phyloP scores from a whole-genome alignment of 1,140 invertebrate species.

The Drosophila serrata region DNA sequence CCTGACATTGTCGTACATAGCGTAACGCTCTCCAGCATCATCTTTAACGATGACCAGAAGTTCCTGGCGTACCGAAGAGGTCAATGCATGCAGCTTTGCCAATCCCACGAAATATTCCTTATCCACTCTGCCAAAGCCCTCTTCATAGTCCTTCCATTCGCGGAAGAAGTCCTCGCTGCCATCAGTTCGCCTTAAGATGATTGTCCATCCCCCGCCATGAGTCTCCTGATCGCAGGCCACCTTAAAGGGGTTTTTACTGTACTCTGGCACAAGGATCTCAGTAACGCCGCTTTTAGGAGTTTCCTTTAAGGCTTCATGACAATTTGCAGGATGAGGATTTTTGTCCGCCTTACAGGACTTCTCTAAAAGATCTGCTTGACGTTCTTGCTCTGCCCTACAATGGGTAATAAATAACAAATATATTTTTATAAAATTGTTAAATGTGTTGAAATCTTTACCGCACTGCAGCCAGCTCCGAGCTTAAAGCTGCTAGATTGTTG shows the following conservation, averaged over 20 bases:
- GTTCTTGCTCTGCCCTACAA: neutral
- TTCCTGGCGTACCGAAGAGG: neutral
- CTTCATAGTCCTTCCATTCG: neutral
- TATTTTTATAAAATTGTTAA: neutral
- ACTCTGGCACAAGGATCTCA: neutral
- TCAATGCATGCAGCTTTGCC: neutral
- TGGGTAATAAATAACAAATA: rapidly evolving
- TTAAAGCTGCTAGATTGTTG: neutral
- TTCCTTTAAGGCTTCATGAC: neutral
- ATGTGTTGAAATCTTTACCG: neutral
- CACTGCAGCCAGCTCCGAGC: neutral
- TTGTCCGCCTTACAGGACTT: neutral
- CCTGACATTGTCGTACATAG: neutral
- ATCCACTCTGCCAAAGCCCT: neutral
- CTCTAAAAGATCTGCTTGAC: neutral
- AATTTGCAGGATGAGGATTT: neutral
- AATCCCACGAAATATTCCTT: slow-evolving; percentile 9
- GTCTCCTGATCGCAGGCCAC: neutral
- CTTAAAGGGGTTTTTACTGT: neutral
- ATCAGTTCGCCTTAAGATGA: neutral
- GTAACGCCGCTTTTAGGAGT: neutral
- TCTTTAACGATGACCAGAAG: neutral
- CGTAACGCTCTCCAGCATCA: neutral
- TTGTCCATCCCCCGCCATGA: neutral
- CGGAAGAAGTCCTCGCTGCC: slow-evolving; percentile 2